Conservation (phyloP, 2,113 vertebrate genomes). For the Poeciliopsis turrubarensis region DNA sequence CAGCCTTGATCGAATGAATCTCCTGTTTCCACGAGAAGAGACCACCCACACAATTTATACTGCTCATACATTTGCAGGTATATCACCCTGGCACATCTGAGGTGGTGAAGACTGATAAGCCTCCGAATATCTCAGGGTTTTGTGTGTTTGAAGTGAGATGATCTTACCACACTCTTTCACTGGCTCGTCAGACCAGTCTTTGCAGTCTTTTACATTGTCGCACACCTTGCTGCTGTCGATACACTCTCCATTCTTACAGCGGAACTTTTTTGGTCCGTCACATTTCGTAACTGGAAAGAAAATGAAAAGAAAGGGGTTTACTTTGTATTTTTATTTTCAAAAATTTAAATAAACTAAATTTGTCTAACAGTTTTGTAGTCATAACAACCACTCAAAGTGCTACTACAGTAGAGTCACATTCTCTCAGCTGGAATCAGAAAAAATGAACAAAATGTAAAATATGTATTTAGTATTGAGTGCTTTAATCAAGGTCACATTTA, state of each 20-base stretch:
- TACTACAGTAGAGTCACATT: no score
- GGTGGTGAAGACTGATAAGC: slow-evolving; percentile 2
- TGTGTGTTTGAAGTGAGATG: background rate
- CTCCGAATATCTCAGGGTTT: background rate
- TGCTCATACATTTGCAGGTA: background rate
- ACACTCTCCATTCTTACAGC: slow-evolving; percentile 96
- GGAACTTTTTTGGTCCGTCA: slow-evolving; percentile 89
- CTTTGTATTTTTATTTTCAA: background rate
- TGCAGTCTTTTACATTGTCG: slow-evolving; percentile 92
- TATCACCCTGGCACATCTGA: slow-evolving; percentile 12
- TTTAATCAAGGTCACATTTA: no score
- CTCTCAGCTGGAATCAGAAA: no score
- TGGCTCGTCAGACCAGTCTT: slow-evolving; percentile 97
- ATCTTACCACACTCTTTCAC: slow-evolving; percentile 93
- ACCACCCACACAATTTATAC: slow-evolving; percentile 41
- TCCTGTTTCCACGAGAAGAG: slow-evolving; percentile 29
- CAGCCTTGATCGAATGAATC: slow-evolving; percentile 64
- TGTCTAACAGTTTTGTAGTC: no score
- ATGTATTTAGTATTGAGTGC: no score
- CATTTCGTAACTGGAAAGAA: slow-evolving; percentile 87
- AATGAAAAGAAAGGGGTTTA: background rate
- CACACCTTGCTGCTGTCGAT: slow-evolving; percentile 94
- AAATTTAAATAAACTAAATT: no score
- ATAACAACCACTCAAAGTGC: no score
- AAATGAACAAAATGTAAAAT: no score